These are phyloP conservation scores for Pyxicephalus adspersus DNA, from an alignment of 2,113 vertebrate species.

Conservation along the genomic window DNA sequence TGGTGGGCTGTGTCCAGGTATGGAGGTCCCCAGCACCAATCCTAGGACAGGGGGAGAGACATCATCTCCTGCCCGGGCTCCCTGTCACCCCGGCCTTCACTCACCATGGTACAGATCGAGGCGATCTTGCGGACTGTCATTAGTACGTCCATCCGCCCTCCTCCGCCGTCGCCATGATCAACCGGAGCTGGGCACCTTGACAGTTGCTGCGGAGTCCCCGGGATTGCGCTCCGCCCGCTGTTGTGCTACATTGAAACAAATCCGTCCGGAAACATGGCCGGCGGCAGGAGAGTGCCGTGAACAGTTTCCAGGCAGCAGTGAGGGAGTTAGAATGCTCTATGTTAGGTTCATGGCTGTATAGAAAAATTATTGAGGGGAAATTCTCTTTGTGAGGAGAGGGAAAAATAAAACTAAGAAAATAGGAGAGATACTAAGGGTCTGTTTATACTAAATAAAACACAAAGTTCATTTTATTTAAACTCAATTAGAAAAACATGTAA, in stretches of 20 bases:
- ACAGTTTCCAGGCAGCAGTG: background rate
- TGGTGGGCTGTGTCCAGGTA: background rate
- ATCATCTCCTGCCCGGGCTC: rapidly evolving
- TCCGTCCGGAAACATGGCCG: constrained; percentile 39
- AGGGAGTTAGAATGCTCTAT: too few species aligned
- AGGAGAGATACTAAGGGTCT: too few species aligned
- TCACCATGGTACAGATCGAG: constrained; percentile 94
- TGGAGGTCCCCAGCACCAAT: background rate
- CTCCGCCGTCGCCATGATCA: constrained; percentile 72
- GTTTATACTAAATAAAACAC: too few species aligned
- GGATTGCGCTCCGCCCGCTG: constrained; percentile 52
- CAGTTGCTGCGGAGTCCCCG: constrained; percentile 63
- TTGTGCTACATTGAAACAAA: background rate
- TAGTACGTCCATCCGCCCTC: constrained; percentile 88
- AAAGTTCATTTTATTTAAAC: too few species aligned
- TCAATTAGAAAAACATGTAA: too few species aligned
- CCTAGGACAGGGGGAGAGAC: background rate
- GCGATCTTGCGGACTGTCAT: constrained; percentile 95
- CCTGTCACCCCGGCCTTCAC: background rate
- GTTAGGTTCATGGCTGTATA: too few species aligned
- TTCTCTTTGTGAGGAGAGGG: too few species aligned
- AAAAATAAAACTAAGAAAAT: too few species aligned
- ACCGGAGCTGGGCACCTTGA: constrained; percentile 71
- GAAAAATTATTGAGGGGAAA: too few species aligned
- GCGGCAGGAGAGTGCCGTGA: background rate